Evolutionary conservation across 2,113 vertebrate genomes (phyloP).

Genomic region (Eulemur rufifrons): DNA sequence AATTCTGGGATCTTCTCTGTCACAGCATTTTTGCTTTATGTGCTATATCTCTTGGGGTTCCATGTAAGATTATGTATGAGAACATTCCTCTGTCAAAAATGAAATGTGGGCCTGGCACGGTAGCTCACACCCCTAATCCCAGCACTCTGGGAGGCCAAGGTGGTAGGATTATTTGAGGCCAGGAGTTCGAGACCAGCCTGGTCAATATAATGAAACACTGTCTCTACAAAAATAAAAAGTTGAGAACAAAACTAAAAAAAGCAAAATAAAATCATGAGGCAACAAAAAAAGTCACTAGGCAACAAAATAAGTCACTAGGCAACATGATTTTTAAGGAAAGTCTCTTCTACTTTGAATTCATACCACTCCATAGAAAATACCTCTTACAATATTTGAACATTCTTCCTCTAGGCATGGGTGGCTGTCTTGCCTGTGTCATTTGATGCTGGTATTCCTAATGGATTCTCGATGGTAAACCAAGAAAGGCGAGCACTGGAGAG

Average conservation of each 20-base stretch:
- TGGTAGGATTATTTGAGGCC: not conserved
- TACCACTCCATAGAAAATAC: not conserved
- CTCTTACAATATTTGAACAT: not conserved
- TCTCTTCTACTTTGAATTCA: not conserved
- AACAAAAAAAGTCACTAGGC: not conserved
- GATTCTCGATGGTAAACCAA: slow-evolving; percentile 23
- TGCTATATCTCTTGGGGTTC: not conserved
- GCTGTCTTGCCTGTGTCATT: not conserved
- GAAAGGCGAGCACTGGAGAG: not conserved
- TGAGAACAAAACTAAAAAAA: too few species aligned
- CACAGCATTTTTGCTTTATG: not conserved
- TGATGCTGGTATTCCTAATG: not conserved
- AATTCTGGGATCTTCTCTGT: not conserved
- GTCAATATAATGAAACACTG: not conserved
- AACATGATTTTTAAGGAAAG: not conserved
- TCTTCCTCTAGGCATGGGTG: not conserved
- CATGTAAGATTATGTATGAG: not conserved
- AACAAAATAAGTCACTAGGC: not conserved
- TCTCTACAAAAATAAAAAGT: not conserved
- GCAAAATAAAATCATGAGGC: not conserved
- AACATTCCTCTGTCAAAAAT: not conserved
- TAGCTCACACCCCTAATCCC: not conserved
- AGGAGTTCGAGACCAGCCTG: too few species aligned
- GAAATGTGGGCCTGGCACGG: not conserved
- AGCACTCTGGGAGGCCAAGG: too few species aligned